Base-by-base conservation (phyloP, 2,113 vertebrate species). In the Oryzias javanicus region DNA sequence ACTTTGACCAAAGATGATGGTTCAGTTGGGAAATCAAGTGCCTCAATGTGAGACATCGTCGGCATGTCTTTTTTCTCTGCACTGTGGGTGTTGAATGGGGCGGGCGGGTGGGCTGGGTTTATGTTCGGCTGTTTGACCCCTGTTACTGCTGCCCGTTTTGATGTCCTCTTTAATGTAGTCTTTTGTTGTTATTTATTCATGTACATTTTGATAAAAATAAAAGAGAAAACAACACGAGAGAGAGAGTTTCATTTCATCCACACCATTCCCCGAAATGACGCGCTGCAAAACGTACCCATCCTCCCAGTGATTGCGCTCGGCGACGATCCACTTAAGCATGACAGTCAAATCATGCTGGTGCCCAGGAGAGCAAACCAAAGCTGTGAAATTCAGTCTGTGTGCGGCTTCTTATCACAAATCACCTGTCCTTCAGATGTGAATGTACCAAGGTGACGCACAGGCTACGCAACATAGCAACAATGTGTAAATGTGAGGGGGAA, bases 121-220 rank as follows among this genome's bases (percentile, higher is more conserved):
- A 59, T 86, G 79, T 84, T 80, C 60, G 79, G 71, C 72, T 83
- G 74, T 86, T 63, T 85, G 74, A 82, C 80, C 81, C 81, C 85
- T 82, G 85, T 86, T 77, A 81, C 73, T 85, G 84, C 86, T 90
- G 85, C 84, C 81, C 51, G 64, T 88, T 86, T 90, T 76, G 81
- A 89, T 86, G 86, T 88, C 84, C 85, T 85, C 80, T 88, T 87
- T 84, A 83, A 88, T 88, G 88, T 90, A 72, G 79, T 90, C 81
- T 72, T 88, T 80, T 83, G 87, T 89, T 89, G 85, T 86, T 82
- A 49, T 80, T 84, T 81, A 68, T 84, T 81, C 81, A 76, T 89
- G 86, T 90, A 82, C 55, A 57, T 84, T 90, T 90, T 90, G 48
- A 84, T 84, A 86, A 85, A n/a, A 85, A 86, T 86, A 90, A 89